Evolutionary conservation across 2,113 vertebrate genomes (phyloP).

Genomic region (Myocastor coypus): DNA sequence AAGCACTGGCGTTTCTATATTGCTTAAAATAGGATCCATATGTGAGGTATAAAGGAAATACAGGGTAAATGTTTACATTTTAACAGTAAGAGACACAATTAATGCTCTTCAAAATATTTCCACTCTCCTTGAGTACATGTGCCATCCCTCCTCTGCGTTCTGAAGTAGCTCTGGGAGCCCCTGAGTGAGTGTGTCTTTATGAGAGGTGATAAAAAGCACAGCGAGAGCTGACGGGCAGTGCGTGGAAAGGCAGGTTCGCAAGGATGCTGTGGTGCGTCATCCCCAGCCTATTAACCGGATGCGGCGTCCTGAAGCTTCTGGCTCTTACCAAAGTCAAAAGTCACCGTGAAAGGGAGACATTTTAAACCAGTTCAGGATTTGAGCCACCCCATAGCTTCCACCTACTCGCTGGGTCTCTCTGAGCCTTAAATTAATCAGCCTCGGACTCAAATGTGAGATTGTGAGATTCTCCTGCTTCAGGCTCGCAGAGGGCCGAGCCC

Average conservation of each 20-base stretch:
- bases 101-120: background rate
- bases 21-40: background rate
- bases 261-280: background rate
- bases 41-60: background rate
- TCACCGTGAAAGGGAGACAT: background rate
- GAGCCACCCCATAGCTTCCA: rapidly evolving
- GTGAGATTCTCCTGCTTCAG: background rate
- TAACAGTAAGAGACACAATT: background rate
- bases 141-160: background rate
- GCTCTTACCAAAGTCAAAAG: background rate
- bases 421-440: background rate
- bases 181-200: background rate
- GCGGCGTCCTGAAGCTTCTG: no score
- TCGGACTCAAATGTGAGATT: background rate
- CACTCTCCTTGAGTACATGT: background rate
- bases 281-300: no score
- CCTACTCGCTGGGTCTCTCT: background rate
- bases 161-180: background rate
- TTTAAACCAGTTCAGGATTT: background rate
- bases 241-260: background rate
- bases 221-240: background rate
- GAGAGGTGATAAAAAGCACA: background rate
- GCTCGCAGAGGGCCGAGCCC: background rate
- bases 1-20: background rate
- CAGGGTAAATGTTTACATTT: background rate